These are phyloP conservation scores for Elysia crispata DNA, from an alignment of 2,888 invertebrate species.

Conservation along the genomic window DNA sequence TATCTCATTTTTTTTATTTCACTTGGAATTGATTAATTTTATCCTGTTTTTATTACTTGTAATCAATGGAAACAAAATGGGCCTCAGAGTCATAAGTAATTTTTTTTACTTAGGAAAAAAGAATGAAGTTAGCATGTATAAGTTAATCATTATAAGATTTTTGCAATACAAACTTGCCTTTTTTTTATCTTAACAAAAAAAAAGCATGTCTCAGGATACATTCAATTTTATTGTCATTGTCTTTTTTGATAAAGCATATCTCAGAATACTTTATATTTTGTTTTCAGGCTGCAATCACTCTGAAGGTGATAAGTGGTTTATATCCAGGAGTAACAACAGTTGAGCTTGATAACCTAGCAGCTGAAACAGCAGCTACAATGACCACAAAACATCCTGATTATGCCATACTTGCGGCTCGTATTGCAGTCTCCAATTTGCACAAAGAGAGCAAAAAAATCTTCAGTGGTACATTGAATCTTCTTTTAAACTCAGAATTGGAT, in stretches of 20 bases:
- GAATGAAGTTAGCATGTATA: too few species aligned
- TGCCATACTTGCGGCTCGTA: slow-evolving; percentile 84
- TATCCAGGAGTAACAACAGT: slow-evolving; percentile 98
- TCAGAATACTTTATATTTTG: too few species aligned
- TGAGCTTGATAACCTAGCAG: slow-evolving; percentile 97
- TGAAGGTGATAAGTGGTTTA: slow-evolving; percentile 94
- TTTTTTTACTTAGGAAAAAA: too few species aligned
- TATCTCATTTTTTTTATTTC: too few species aligned
- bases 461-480: slow-evolving; percentile 71
- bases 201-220: too few species aligned
- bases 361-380: slow-evolving; percentile 98
- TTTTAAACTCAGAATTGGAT: not conserved
- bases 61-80: too few species aligned
- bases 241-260: not conserved
- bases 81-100: too few species aligned
- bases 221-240: not conserved
- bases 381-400: slow-evolving; percentile 98
- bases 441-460: slow-evolving; percentile 98
- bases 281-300: slow-evolving; percentile 76
- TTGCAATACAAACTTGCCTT: too few species aligned
- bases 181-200: too few species aligned
- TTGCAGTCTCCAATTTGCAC: slow-evolving; percentile 97
- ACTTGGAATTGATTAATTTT: too few species aligned
- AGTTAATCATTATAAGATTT: too few species aligned
- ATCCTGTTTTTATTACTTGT: too few species aligned